Evolutionary conservation across 2,888 invertebrate species (phyloP).

Genomic region (Pollenia griseotomentosa): DNA sequence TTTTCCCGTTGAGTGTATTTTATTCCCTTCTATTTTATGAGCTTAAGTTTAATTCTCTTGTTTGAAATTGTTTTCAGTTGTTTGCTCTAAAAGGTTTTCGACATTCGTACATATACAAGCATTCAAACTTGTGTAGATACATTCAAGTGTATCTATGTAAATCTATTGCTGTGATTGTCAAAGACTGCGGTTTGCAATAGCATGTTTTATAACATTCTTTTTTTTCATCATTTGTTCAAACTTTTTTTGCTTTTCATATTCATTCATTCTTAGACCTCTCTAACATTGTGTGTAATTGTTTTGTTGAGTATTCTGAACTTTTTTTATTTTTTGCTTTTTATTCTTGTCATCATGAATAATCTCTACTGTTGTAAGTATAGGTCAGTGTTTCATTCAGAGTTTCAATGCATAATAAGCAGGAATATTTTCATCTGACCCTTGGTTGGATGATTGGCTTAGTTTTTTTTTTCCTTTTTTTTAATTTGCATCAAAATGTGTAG

Average conservation of each 20-base stretch:
- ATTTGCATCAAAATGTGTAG: slow-evolving; percentile 63
- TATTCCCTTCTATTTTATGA: slow-evolving; percentile 12
- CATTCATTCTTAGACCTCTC: slow-evolving; percentile 36
- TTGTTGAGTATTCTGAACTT: slow-evolving; percentile 49
- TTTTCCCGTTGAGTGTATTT: slow-evolving; percentile 13
- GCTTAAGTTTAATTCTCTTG: slow-evolving; percentile 40
- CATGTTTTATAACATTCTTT: slow-evolving; percentile 54
- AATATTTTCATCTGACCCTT: slow-evolving; percentile 63
- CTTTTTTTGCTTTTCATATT: slow-evolving; percentile 21
- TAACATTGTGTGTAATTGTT: slow-evolving; percentile 56
- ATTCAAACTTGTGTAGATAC: neutral
- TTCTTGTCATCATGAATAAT: slow-evolving; percentile 58
- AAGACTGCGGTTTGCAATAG: slow-evolving; percentile 50
- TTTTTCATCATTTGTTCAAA: slow-evolving; percentile 47
- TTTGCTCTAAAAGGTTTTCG: slow-evolving; percentile 27
- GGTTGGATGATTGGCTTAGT: slow-evolving; percentile 35
- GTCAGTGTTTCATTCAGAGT: slow-evolving; percentile 64
- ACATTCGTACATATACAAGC: neutral
- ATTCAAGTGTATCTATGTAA: neutral
- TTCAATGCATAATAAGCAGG: slow-evolving; percentile 50
- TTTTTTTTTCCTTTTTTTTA: slow-evolving; percentile 23
- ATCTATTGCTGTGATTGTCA: slow-evolving; percentile 53
- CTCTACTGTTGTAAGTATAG: slow-evolving; percentile 64
- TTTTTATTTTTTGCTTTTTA: slow-evolving; percentile 43
- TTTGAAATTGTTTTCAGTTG: slow-evolving; percentile 51